These are phyloP conservation scores for Agrilus planipennis DNA, from an alignment of 1,140 invertebrate species.

Conservation along the genomic window DNA sequence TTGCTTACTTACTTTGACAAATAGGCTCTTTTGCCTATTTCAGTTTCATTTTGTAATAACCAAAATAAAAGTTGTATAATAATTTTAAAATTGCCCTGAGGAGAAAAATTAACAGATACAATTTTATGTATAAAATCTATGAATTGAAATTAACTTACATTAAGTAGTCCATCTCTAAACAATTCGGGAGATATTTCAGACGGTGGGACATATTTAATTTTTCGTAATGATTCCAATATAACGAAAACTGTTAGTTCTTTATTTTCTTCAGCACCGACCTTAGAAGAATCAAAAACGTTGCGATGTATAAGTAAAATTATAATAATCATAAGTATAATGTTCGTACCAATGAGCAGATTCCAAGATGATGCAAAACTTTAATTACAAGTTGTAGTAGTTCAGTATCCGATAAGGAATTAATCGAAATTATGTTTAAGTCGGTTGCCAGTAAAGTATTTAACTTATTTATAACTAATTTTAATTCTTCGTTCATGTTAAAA, in stretches of 20 bases:
- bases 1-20: constrained; percentile 7
- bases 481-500: too few relatives aligned
- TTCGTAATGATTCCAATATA: constrained; percentile 4
- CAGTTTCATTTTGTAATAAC: constrained; percentile 3
- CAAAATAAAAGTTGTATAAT: constrained; percentile 7
- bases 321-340: neutral
- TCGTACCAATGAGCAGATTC: neutral
- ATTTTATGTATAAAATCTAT: too few relatives aligned
- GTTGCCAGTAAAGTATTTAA: too few relatives aligned
- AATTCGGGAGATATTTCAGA: neutral
- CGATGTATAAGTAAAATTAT: too few relatives aligned
- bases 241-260: constrained; percentile 21
- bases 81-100: constrained; percentile 1
- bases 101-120: too few relatives aligned
- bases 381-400: neutral
- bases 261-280: constrained; percentile 1
- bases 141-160: too few relatives aligned
- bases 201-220: constrained; percentile 3
- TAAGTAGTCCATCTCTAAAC: neutral
- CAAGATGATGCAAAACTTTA: neutral
- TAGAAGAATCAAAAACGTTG: too few relatives aligned
- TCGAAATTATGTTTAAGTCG: too few relatives aligned
- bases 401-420: neutral
- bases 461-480: too few relatives aligned
- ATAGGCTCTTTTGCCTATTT: constrained; percentile 7